phyloP scores from a whole-genome alignment of 2,888 invertebrate genomes.

The Oscheius sp. region DNA sequence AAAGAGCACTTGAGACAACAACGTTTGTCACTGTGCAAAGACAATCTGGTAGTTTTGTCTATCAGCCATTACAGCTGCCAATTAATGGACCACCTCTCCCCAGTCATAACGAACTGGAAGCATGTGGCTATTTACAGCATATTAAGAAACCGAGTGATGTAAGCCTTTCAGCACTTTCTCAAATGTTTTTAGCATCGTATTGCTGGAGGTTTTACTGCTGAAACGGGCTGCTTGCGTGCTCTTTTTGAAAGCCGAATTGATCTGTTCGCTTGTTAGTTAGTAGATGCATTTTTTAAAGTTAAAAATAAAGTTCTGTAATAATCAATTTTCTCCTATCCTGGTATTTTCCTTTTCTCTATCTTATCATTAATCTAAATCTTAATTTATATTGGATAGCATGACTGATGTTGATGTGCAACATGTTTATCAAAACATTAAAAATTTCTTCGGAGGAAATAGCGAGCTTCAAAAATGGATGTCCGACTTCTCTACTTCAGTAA shows the following conservation, averaged over 20 bases:
- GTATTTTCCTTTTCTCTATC: neutral
- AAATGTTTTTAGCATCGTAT: slow-evolving; percentile 35
- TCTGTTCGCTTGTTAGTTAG: slow-evolving; percentile 32
- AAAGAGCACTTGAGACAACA: slow-evolving; percentile 42
- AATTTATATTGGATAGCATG: neutral
- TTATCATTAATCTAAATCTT: neutral
- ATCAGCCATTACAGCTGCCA: slow-evolving; percentile 41
- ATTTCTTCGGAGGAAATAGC: slow-evolving; percentile 18
- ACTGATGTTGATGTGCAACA: slow-evolving; percentile 9
- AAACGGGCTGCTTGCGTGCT: slow-evolving; percentile 59
- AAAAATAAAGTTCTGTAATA: too few relatives aligned
- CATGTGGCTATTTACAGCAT: slow-evolving; percentile 43
- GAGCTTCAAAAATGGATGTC: slow-evolving; percentile 29
- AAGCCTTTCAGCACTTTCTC: neutral
- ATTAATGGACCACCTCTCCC: slow-evolving; percentile 52
- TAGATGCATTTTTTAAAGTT: neutral
- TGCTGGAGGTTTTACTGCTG: slow-evolving; percentile 64
- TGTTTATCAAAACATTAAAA: slow-evolving; percentile 18
- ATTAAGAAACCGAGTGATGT: slow-evolving; percentile 39
- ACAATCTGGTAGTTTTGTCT: slow-evolving; percentile 42
- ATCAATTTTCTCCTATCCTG: neutral
- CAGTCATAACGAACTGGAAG: slow-evolving; percentile 36
- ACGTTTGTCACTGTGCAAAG: slow-evolving; percentile 45
- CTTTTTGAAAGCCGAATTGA: slow-evolving; percentile 64
- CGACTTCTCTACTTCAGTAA: slow-evolving; percentile 24